These are phyloP conservation scores for Tetragnatha montana DNA, from an alignment of 2,888 invertebrate species.

Conservation along the genomic window DNA sequence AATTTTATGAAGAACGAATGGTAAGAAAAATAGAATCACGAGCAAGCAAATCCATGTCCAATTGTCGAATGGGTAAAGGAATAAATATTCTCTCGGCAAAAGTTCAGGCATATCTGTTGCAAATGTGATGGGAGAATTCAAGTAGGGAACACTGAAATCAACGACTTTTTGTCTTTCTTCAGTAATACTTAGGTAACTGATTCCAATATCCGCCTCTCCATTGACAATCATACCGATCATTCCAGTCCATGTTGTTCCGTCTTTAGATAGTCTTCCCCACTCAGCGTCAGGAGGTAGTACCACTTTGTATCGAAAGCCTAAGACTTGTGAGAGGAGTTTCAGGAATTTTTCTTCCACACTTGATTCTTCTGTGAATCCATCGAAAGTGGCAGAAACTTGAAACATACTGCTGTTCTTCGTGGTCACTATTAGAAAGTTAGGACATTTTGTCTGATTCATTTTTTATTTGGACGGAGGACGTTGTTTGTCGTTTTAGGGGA, in stretches of 20 bases:
- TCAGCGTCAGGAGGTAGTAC: constrained; percentile 10
- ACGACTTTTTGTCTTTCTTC: background rate
- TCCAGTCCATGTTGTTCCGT: constrained; percentile 30
- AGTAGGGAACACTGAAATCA: constrained; percentile 1
- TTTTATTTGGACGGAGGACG: too few relatives aligned
- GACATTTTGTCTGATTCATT: too few relatives aligned
- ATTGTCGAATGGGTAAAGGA: too few relatives aligned
- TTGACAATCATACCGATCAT: background rate
- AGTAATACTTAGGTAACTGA: background rate
- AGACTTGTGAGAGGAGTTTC: background rate
- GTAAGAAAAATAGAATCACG: too few relatives aligned
- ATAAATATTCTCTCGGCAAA: too few relatives aligned
- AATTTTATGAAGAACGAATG: too few relatives aligned
- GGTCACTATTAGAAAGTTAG: too few relatives aligned
- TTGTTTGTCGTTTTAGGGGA: too few relatives aligned
- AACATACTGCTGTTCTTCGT: too few relatives aligned
- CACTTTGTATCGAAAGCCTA: background rate
- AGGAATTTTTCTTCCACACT: background rate
- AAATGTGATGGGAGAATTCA: background rate
- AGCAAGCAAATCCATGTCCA: too few relatives aligned
- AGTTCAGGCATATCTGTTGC: background rate
- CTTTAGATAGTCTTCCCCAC: background rate
- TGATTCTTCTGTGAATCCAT: too few relatives aligned
- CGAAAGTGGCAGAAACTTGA: too few relatives aligned
- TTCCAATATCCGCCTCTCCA: constrained; percentile 16